phyloP scores from a whole-genome alignment of 1,140 invertebrate species.

The Brevipalpus yothersi region DNA sequence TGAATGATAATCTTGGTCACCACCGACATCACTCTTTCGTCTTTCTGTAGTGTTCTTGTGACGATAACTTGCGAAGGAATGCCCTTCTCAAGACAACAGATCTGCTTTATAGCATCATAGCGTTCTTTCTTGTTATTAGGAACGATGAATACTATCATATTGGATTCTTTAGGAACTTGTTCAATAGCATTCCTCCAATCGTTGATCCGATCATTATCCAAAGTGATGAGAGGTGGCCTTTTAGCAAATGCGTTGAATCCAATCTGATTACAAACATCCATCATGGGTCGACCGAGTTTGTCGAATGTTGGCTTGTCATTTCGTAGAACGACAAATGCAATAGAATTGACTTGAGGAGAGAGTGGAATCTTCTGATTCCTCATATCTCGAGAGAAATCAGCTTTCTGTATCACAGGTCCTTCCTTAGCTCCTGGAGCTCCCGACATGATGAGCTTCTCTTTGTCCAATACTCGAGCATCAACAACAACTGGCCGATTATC shows the following conservation, averaged over 20 bases:
- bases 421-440: constrained; percentile 11
- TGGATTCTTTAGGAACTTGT: background rate
- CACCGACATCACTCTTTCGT: constrained; percentile 33
- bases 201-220: background rate
- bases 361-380: constrained; percentile 21
- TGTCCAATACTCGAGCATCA: constrained; percentile 17
- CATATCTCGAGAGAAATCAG: constrained; percentile 13
- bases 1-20: constrained; percentile 47
- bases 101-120: constrained; percentile 47
- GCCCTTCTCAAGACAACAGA: constrained; percentile 39
- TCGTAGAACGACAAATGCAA: constrained; percentile 17
- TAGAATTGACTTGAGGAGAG: constrained; percentile 33
- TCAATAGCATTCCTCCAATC: background rate
- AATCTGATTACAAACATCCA: constrained; percentile 16
- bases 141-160: constrained; percentile 33
- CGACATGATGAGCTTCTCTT: background rate
- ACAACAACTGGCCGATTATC: constrained; percentile 18
- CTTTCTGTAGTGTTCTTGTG: constrained; percentile 26
- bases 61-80: constrained; percentile 40
- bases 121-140: constrained; percentile 37
- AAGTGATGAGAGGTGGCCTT: constrained; percentile 10
- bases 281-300: constrained; percentile 11
- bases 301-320: background rate
- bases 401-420: background rate
- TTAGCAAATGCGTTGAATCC: constrained; percentile 16